Conservation (phyloP, 2,888 invertebrate species). For the Drosophila nr. perissopoda region DNA sequence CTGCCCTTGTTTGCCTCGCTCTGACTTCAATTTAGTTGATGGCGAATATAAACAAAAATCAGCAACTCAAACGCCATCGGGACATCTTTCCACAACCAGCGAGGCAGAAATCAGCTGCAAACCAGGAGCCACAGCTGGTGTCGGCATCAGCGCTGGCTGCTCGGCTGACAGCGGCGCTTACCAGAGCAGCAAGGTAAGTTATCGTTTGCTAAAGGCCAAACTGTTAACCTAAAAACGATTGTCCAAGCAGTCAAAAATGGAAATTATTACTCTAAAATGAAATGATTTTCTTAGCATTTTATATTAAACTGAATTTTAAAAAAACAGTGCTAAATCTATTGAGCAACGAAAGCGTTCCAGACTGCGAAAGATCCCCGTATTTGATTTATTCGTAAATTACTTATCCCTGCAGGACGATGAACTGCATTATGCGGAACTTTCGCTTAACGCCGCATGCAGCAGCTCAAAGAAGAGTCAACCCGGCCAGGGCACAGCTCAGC, state of each 20-base stretch:
- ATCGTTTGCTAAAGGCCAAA: constrained; percentile 19
- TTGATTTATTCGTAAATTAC: background rate
- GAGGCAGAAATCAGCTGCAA: constrained; percentile 85
- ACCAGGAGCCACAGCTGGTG: constrained; percentile 79
- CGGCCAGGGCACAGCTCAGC: constrained; percentile 21
- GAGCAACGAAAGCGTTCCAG: background rate
- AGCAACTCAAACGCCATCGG: constrained; percentile 89
- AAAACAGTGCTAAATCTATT: background rate
- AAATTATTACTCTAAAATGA: background rate
- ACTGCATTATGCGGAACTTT: constrained; percentile 84
- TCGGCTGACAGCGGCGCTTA: constrained; percentile 76
- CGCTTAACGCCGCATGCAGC: constrained; percentile 72
- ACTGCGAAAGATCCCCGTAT: background rate
- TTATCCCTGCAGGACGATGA: constrained; percentile 80
- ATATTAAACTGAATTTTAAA: background rate
- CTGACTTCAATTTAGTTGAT: constrained; percentile 84
- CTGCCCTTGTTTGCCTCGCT: constrained; percentile 5
- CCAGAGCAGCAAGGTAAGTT: constrained; percentile 83
- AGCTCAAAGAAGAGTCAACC: constrained; percentile 59
- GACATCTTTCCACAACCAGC: constrained; percentile 85
- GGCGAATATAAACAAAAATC: constrained; percentile 91
- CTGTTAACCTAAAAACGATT: constrained; percentile 34
- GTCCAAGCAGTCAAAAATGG: constrained; percentile 31
- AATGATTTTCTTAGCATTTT: background rate
- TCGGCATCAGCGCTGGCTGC: constrained; percentile 48